These are phyloP conservation scores for Cataglyphis livida DNA, from an alignment of 2,888 invertebrate species.

Conservation along the genomic window DNA sequence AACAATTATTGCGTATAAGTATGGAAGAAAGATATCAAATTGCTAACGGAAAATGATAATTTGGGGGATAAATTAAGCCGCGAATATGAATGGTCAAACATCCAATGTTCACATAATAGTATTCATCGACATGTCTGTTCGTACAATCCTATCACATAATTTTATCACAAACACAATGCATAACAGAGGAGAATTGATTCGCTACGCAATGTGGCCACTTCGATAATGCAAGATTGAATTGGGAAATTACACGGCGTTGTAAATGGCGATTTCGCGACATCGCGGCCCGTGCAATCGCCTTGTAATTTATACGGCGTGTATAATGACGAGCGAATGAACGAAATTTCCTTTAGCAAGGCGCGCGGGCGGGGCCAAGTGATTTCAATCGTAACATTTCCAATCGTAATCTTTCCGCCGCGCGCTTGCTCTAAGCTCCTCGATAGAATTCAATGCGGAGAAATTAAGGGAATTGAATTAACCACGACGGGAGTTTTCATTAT, in stretches of 20 bases:
- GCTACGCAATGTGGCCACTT: constrained; percentile 28
- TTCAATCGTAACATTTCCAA: constrained; percentile 67
- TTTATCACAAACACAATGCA: constrained; percentile 44
- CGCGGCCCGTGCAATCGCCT: constrained; percentile 58
- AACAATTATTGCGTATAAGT: not conserved
- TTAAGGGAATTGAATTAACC: constrained; percentile 84
- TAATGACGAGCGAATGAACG: constrained; percentile 56
- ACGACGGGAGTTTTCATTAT: constrained; percentile 84
- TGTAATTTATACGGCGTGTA: constrained; percentile 62
- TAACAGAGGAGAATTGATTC: constrained; percentile 26
- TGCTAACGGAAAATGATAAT: not conserved
- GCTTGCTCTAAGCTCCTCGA: constrained; percentile 63
- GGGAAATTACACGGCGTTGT: constrained; percentile 50
- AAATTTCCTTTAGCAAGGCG: constrained; percentile 58
- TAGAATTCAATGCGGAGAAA: constrained; percentile 81
- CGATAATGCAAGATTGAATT: constrained; percentile 53
- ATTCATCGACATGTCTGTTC: constrained; percentile 4
- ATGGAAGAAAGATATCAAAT: not conserved
- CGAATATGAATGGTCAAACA: not conserved
- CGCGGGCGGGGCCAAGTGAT: constrained; percentile 53
- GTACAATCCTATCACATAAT: constrained; percentile 31
- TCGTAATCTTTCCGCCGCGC: constrained; percentile 76
- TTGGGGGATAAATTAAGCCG: not conserved
- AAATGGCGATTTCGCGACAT: constrained; percentile 55
- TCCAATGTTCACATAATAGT: not conserved